Evolutionary conservation across 2,888 invertebrate genomes (phyloP).

Genomic region (Eledone cirrhosa): DNA sequence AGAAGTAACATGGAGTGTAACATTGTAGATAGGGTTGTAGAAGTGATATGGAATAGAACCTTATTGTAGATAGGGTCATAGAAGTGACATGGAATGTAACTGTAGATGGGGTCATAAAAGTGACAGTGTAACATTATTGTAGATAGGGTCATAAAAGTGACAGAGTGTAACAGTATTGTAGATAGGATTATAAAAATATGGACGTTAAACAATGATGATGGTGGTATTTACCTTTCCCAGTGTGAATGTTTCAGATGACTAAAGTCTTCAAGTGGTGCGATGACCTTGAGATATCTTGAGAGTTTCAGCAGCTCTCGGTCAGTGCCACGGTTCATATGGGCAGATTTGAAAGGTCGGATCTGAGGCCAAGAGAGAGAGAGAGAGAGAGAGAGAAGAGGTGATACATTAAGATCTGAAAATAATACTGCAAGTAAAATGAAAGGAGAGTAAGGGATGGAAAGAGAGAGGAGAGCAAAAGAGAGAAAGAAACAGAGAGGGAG

Average conservation of each 20-base stretch:
- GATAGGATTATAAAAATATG: no score
- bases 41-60: no score
- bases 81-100: no score
- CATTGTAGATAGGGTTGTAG: no score
- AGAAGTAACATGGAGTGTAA: no score
- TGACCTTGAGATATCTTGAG: conserved; percentile 81
- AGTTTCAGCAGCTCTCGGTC: conserved; percentile 85
- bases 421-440: neutral
- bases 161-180: no score
- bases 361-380: conserved; percentile 41
- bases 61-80: no score
- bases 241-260: conserved; percentile 85
- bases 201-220: no score
- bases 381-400: neutral
- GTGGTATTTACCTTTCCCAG: conserved; percentile 77
- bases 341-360: conserved; percentile 89
- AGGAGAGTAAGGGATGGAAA: neutral
- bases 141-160: no score
- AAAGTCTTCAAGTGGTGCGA: conserved; percentile 84
- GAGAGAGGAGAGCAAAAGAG: neutral
- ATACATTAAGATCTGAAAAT: neutral
- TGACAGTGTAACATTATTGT: no score
- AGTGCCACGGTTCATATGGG: conserved; percentile 84
- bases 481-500: no score
- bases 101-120: no score